Evolutionary conservation across 1,140 invertebrate species (phyloP).

Genomic region (Stegodyphus dumicola): DNA sequence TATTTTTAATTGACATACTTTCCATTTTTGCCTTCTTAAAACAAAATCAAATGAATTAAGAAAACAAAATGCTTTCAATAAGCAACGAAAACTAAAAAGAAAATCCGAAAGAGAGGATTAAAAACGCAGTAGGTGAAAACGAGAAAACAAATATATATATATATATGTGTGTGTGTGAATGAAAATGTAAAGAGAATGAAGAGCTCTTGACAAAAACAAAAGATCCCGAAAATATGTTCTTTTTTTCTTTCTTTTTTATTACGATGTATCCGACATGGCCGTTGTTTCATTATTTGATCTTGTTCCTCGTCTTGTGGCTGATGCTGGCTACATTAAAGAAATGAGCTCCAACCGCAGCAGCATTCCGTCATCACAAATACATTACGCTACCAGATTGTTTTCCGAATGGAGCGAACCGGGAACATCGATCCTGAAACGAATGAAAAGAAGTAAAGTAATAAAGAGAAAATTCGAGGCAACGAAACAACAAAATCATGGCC

Average conservation of each 20-base stretch:
- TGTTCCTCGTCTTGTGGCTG: slow-evolving; percentile 13
- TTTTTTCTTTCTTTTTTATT: slow-evolving; percentile 3
- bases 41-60: too few relatives aligned
- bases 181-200: background rate
- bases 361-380: slow-evolving; percentile 56
- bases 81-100: too few relatives aligned
- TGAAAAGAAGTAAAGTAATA: slow-evolving; percentile 35
- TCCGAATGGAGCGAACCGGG: slow-evolving; percentile 15
- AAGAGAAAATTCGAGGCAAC: slow-evolving; percentile 54
- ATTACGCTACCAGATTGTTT: slow-evolving; percentile 58
- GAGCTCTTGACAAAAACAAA: slow-evolving; percentile 3
- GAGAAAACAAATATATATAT: background rate
- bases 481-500: slow-evolving; percentile 58
- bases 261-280: background rate
- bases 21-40: too few relatives aligned
- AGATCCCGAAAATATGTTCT: slow-evolving; percentile 26
- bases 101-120: too few relatives aligned
- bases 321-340: slow-evolving; percentile 51
- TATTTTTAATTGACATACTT: too few relatives aligned
- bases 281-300: slow-evolving; percentile 53
- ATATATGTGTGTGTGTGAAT: background rate
- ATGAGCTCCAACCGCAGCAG: slow-evolving; percentile 42
- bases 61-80: too few relatives aligned
- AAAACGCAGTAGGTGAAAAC: background rate
- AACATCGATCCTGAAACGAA: slow-evolving; percentile 7